phyloP scores from a whole-genome alignment of 2,113 vertebrate genomes.

The Cyrtonyx montezumae region DNA sequence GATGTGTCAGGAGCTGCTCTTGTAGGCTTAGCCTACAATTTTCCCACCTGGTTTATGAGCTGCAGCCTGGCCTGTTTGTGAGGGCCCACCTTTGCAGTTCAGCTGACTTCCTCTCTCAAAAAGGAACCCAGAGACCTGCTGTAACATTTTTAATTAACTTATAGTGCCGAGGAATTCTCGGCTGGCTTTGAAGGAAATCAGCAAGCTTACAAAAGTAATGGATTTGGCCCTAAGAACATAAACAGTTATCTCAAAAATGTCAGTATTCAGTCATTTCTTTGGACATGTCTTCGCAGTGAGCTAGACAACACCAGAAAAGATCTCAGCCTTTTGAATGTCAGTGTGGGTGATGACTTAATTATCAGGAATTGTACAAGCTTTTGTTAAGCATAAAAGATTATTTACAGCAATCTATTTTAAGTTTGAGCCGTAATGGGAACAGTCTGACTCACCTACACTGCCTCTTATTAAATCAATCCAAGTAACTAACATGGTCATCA shows the following conservation, averaged over 20 bases:
- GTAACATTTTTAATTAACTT: not conserved
- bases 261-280: not conserved
- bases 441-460: constrained; percentile 45
- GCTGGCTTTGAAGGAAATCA: not conserved
- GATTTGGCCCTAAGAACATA: not conserved
- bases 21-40: not conserved
- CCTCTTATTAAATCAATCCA: constrained; percentile 23
- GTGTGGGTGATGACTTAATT: constrained; percentile 36
- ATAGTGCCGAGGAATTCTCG: not conserved
- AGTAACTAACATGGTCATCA: constrained; percentile 53
- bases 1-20: not conserved
- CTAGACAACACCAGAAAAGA: not conserved
- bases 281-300: not conserved
- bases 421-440: constrained; percentile 33
- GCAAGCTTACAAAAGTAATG: not conserved
- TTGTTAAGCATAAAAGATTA: constrained; percentile 58
- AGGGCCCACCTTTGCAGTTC: accelerated
- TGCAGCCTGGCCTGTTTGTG: accelerated
- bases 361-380: not conserved
- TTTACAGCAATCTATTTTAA: constrained; percentile 66
- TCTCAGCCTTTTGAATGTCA: not conserved
- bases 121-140: not conserved
- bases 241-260: not conserved
- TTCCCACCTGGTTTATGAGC: not conserved
- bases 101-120: not conserved